Percentiles rank a stretch among this genome's conserved stretches.
phyloP scores from a whole-genome alignment of 92 coral and sea anemone species.

The Muricea muricata region DNA sequence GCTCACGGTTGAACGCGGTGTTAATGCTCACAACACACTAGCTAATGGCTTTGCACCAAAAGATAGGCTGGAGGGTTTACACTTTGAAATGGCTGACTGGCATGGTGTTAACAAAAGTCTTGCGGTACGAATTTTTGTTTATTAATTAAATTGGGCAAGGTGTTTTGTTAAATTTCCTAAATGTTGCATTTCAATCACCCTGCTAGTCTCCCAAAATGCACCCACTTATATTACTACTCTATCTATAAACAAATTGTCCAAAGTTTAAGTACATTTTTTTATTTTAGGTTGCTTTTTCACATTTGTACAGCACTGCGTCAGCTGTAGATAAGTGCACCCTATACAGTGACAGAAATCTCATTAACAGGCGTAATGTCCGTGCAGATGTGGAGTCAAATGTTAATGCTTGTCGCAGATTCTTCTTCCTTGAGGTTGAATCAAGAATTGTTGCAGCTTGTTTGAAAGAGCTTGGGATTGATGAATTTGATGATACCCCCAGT shows the following conservation, averaged over 20 bases:
- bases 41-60: conserved; percentile 68
- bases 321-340: not conserved
- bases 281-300: not conserved
- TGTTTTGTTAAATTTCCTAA: no score
- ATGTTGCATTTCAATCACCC: no score
- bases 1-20: conserved; percentile 69
- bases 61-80: conserved; percentile 58
- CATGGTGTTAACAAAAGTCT: conserved; percentile 69
- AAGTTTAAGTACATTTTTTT: no score
- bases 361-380: not conserved
- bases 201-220: no score
- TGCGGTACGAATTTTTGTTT: conserved; percentile 35
- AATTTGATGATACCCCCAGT: conserved; percentile 31
- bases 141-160: no score
- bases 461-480: conserved; percentile 23
- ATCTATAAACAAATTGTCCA: no score
- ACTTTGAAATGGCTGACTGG: conserved; percentile 70
- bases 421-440: not conserved
- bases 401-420: not conserved
- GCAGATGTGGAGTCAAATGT: not conserved
- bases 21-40: conserved; percentile 59
- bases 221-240: no score
- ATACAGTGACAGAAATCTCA: not conserved
- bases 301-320: conserved; percentile 13
- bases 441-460: conserved; percentile 53